Evolutionary conservation across 1,140 invertebrate species (phyloP).

Genomic region (Vollenhovia emeryi): DNA sequence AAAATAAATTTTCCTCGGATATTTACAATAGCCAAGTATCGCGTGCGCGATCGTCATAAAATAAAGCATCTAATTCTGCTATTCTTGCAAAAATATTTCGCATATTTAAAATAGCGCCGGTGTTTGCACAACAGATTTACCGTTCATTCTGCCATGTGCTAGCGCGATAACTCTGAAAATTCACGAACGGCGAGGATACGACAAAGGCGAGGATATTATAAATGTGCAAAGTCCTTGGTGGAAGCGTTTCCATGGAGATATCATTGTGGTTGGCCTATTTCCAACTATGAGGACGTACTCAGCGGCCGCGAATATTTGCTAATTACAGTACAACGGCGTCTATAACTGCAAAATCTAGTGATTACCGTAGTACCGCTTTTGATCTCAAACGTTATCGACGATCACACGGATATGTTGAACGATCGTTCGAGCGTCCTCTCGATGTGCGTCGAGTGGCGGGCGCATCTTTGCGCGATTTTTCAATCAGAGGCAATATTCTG

Average conservation of each 20-base stretch:
- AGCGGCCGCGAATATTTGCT: background rate
- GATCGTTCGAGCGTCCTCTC: background rate
- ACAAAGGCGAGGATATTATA: background rate
- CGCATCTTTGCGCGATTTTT: constrained; percentile 4
- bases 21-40: no score
- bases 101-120: background rate
- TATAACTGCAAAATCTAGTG: background rate
- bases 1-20: background rate
- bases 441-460: background rate
- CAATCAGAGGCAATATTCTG: constrained; percentile 5
- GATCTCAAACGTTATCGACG: background rate
- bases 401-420: background rate
- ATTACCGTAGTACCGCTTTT: background rate
- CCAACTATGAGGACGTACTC: background rate
- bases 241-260: constrained; percentile 6
- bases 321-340: background rate
- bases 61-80: background rate
- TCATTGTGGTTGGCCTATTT: background rate
- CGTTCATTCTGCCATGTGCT: background rate
- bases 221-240: background rate
- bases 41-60: background rate
- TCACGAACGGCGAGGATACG: background rate
- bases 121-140: constrained; percentile 2
- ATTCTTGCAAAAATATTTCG: constrained; percentile 9
- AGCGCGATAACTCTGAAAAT: background rate